Base-by-base conservation (phyloP, 2,888 invertebrate genomes). In the Drosophila maculinotata region DNA sequence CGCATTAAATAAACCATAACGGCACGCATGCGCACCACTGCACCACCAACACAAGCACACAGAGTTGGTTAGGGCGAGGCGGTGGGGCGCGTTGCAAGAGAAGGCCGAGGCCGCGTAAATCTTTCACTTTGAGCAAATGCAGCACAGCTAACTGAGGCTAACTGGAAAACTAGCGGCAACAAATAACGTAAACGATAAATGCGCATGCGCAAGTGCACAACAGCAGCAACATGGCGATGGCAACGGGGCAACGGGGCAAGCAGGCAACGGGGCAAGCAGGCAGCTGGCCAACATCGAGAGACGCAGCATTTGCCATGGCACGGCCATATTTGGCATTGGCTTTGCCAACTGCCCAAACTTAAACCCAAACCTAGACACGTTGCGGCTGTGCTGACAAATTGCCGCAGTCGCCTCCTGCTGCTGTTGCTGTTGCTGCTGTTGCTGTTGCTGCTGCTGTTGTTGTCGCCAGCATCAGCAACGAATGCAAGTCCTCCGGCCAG, bases 1-100 rank as follows among this genome's bases (percentile, higher is more conserved):
- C 88, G 90, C 86, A 88, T 90, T 89, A 85, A 89, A 90, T 88
- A 90, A 89, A 90, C 87, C 90, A 90, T 89, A 89, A 89, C 89
- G 90, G 89, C 89, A 89, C 89, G 89, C 89, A 89, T 89, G 83
- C 79, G 83, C 79, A 49, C 48, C 42, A 23, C 41, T 15, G 35
- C 47, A 56, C 30, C 49, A 38, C 30, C 33, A 70, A 26, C 17
- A 31, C 59, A 58, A 56, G 14, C 26, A 56, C 38, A n/a, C 38
- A 62, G 56, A 31, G 38, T 48, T n/a, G 20, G 20, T 4, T 20
- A 20, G 4, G 20, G 59, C 36, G 12, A 54, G 62, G 20, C 20
- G 51, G 36, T 25, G 25, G 5, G 9, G 15, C 23, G 25, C 26
- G 25, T 31, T 14, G 28, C 26, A 39, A 42, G 60, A 51, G 53